A percentile compares a stretch with the other conserved stretches of the same genome.
phyloP scores from a whole-genome alignment of 1,140 invertebrate species.

The Saccostrea cuccullata region DNA sequence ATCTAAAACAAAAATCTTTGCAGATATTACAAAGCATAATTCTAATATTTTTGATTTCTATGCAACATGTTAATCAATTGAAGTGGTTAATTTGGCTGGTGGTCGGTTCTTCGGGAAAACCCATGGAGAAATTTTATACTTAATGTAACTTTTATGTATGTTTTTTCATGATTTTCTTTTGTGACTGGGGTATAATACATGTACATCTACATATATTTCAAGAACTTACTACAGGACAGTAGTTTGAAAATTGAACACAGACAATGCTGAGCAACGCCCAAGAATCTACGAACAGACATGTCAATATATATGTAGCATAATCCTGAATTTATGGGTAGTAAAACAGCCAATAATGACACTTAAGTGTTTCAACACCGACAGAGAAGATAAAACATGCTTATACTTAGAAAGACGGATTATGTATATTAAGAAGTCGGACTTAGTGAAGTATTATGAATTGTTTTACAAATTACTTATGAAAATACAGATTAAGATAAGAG shows the following conservation, averaged over 20 bases:
- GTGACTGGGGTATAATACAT: too few species aligned
- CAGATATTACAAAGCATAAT: too few species aligned
- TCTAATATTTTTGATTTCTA: too few species aligned
- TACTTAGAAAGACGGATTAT: not conserved
- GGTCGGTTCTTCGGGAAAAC: too few species aligned
- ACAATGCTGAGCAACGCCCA: not conserved
- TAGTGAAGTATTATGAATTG: not conserved
- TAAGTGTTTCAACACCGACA: not conserved
- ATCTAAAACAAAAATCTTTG: too few species aligned
- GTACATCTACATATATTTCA: too few species aligned
- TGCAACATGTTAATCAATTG: too few species aligned
- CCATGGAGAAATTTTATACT: too few species aligned
- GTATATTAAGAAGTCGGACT: not conserved
- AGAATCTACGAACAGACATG: not conserved
- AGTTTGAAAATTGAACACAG: not conserved
- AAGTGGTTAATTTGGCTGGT: too few species aligned
- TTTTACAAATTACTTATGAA: conserved; percentile 32
- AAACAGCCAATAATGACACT: not conserved
- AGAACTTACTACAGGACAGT: too few species aligned
- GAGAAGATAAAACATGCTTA: not conserved
- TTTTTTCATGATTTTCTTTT: too few species aligned
- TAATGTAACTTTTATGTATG: too few species aligned
- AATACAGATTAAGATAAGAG: not conserved
- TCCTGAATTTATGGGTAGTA: not conserved
- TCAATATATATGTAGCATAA: not conserved